Percentiles rank a stretch among this genome's conserved stretches.
phyloP scores from a whole-genome alignment of 2,888 invertebrate species.

The Endotricha flammealis region DNA sequence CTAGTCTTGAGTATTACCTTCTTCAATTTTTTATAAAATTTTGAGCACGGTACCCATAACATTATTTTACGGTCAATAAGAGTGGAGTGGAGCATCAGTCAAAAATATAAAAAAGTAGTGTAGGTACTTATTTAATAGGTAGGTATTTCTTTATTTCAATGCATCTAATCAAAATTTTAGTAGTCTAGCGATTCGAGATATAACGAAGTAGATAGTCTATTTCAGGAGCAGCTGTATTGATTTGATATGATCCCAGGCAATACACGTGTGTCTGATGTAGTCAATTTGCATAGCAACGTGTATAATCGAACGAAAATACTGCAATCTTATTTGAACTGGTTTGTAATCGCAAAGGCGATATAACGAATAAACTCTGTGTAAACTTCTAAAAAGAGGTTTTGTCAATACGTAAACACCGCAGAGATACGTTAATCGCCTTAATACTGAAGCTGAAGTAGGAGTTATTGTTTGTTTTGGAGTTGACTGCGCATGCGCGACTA shows the following conservation, averaged over 20 bases:
- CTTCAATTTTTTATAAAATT: no score
- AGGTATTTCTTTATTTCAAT: no score
- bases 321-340: not conserved
- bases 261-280: conserved; percentile 2
- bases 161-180: no score
- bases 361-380: not conserved
- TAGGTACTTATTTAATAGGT: no score
- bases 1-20: no score
- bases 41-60: no score
- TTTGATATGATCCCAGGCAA: conserved; percentile 2
- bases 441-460: conserved; percentile 3
- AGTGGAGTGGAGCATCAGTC: no score
- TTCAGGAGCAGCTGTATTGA: conserved; percentile 6
- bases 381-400: conserved; percentile 5
- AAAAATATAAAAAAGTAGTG: no score
- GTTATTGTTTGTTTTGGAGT: conserved; percentile 17
- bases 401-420: conserved; percentile 9
- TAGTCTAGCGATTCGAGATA: not conserved
- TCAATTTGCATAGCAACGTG: conserved; percentile 1
- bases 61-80: no score
- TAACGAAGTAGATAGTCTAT: not conserved
- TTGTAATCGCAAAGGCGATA: not conserved
- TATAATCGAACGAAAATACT: not conserved
- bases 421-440: conserved; percentile 7
- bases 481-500: conserved; percentile 18